Conservation (phyloP, 2,888 invertebrate genomes). For the Clivina fossor region DNA sequence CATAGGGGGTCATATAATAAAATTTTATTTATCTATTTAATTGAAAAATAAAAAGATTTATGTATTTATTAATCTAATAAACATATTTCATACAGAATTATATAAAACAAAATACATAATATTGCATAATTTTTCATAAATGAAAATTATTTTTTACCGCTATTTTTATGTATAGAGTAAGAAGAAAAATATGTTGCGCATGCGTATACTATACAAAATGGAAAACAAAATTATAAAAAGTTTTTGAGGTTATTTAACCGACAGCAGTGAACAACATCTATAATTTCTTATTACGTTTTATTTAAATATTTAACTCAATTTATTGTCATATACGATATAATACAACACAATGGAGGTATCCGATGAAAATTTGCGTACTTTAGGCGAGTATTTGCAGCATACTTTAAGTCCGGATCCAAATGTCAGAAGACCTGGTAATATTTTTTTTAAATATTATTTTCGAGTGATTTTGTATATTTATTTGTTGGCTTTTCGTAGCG, state of each 20-base stretch:
- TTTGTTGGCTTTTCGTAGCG: conserved; percentile 60
- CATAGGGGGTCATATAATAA: too few species aligned
- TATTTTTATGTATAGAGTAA: too few species aligned
- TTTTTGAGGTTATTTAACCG: conserved; percentile 34
- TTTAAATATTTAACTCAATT: conserved; percentile 2
- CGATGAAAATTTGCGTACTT: conserved; percentile 78
- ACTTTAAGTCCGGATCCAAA: conserved; percentile 83
- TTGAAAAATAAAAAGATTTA: too few species aligned
- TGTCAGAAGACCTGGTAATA: conserved; percentile 80
- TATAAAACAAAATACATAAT: too few species aligned
- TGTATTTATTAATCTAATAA: too few species aligned
- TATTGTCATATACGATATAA: conserved; percentile 8
- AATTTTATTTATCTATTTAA: too few species aligned
- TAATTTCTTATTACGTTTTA: conserved; percentile 8
- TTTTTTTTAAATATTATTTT: conserved; percentile 9
- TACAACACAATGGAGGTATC: conserved; percentile 78
- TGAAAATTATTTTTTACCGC: too few species aligned
- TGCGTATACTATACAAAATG: conserved; percentile 7
- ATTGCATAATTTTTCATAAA: too few species aligned
- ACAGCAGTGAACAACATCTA: conserved; percentile 14
- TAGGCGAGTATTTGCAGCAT: conserved; percentile 83
- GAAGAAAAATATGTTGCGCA: neutral
- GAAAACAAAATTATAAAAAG: too few species aligned
- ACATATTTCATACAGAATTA: too few species aligned
- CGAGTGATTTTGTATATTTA: neutral